Conservation (phyloP, 2,797 vertebrate species). For the Pseudochirops cupreus region DNA sequence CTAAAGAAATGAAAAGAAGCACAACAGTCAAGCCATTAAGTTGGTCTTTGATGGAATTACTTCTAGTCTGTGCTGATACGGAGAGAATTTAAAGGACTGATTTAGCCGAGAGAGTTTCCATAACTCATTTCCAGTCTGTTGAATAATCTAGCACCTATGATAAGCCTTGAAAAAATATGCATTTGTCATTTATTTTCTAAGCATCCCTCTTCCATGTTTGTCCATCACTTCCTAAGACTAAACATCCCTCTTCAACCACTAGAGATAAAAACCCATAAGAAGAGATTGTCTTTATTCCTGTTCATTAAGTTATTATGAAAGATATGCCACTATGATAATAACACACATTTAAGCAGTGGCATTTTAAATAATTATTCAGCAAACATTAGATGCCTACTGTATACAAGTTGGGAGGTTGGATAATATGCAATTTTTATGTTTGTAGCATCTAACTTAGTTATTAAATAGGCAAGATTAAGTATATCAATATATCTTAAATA, state of each 20-base stretch:
- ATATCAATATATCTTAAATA: too few species aligned
- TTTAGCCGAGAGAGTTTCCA: not conserved
- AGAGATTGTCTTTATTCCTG: not conserved
- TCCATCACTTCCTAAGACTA: not conserved
- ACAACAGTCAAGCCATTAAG: conserved; percentile 16
- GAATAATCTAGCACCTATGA: not conserved
- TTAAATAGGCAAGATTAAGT: not conserved
- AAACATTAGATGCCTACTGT: not conserved
- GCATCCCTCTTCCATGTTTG: not conserved
- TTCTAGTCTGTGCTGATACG: conserved; percentile 18
- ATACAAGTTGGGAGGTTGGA: not conserved
- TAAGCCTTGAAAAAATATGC: not conserved
- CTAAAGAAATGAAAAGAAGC: conserved; percentile 37
- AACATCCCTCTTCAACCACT: not conserved
- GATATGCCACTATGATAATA: not conserved
- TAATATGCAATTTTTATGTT: not conserved
- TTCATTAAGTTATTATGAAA: not conserved
- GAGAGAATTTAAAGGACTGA: conserved; percentile 13
- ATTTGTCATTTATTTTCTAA: not conserved
- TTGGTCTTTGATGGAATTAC: not conserved
- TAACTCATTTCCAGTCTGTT: not conserved
- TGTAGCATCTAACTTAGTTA: not conserved
- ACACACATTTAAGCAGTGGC: not conserved
- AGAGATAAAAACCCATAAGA: not conserved
- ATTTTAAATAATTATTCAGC: not conserved